Percentiles rank a stretch among this genome's conserved stretches.
These are phyloP conservation scores for Trilocha varians DNA, from an alignment of 2,888 invertebrate species.

Conservation along the genomic window DNA sequence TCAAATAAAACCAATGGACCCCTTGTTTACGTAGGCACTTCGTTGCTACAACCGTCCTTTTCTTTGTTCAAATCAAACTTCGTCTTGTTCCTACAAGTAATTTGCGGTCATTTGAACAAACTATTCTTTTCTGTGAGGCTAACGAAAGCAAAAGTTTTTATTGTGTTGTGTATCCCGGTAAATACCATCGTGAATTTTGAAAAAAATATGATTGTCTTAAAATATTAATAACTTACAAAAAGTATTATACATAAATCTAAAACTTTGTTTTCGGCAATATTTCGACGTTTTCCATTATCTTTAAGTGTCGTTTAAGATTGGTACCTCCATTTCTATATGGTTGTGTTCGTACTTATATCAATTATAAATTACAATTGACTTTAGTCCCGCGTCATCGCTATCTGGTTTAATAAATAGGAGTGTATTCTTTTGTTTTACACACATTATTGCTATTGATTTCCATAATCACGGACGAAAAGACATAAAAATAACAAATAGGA, in stretches of 20 bases:
- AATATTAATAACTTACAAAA: no score
- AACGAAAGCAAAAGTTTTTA: background rate
- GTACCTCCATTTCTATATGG: no score
- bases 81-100: conserved; percentile 30
- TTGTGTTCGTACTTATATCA: no score
- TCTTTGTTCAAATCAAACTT: conserved; percentile 45
- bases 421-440: background rate
- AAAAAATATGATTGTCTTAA: no score
- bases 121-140: conserved; percentile 1
- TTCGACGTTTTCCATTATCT: no score
- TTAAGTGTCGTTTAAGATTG: no score
- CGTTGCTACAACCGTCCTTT: conserved; percentile 41
- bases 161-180: background rate
- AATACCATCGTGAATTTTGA: no score
- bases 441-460: background rate
- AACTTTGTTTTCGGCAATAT: no score
- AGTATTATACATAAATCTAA: background rate
- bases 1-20: conserved; percentile 58
- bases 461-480: background rate
- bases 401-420: no score
- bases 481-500: background rate
- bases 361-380: no score
- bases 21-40: conserved; percentile 49
- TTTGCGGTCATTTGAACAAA: conserved; percentile 2
- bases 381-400: no score